Conservation (phyloP, 2,888 invertebrate species). For the Sesia apiformis region DNA sequence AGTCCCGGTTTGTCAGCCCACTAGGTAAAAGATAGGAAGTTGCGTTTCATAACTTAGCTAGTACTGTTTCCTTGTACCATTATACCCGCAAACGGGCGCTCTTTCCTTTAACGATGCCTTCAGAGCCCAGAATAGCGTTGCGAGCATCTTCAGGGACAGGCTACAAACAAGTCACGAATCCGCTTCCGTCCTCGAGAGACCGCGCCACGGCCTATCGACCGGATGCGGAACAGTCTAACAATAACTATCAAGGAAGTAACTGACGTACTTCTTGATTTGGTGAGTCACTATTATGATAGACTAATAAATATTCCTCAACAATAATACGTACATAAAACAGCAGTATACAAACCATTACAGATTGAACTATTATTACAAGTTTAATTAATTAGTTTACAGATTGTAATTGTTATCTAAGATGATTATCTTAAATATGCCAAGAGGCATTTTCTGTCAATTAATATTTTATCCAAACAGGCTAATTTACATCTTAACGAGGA, state of each 20-base stretch:
- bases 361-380: no score
- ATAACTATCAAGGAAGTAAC: slow-evolving; percentile 1
- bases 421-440: no score
- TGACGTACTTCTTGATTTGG: slow-evolving; percentile 1
- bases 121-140: slow-evolving; percentile 41
- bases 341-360: no score
- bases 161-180: slow-evolving; percentile 4
- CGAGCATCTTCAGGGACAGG: slow-evolving; percentile 10
- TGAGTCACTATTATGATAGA: neutral
- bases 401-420: no score
- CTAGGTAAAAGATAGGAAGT: slow-evolving; percentile 65
- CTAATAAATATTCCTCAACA: no score
- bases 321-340: no score
- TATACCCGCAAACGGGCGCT: slow-evolving; percentile 34
- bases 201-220: slow-evolving; percentile 2
- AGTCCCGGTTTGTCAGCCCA: slow-evolving; percentile 53
- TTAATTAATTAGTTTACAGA: no score
- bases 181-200: neutral
- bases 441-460: no score
- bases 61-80: slow-evolving; percentile 19
- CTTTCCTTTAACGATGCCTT: slow-evolving; percentile 54
- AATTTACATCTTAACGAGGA: no score
- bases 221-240: neutral
- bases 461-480: no score
- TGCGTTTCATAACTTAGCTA: slow-evolving; percentile 14